Evolutionary conservation across 2,888 invertebrate genomes (phyloP), one percentile per base, ranked within the genome.

Genomic region (Ferrisia virgata): DNA sequence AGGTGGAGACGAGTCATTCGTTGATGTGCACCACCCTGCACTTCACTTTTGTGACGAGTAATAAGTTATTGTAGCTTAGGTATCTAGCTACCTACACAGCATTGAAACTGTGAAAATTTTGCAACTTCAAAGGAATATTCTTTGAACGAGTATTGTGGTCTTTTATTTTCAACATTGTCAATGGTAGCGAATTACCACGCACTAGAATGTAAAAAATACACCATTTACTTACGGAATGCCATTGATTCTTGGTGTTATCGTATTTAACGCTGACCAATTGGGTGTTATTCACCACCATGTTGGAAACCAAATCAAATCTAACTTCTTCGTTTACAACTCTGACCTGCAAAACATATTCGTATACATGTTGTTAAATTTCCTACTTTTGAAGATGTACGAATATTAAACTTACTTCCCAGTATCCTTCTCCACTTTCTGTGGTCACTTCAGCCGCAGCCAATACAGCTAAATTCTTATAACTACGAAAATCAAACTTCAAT

Each of bases 401-500:
- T 53, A 18, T 11, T 6, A 47, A 82, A 87, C 88, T 90, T 90
- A 94, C 94, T 92, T 96, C 96, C 96, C 96, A 96, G 89, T 94
- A 95, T 86, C 96, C 94, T 88, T 91, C 91, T 25, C 85, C 81
- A 53, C 72, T 85, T 31, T 85, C 93, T 82, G 93, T 92, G 87
- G 91, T 91, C 78, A 95, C 93, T 88, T 94, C 94, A 87, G 95
- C 95, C 85, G 95, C 95, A 83, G 96, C 96, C 86, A 96, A 90
- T 76, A 96, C 94, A 39, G 95, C 96, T 89, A 94, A 92, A 86
- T 93, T 93, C 87, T 94, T 93, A 87, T 93, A 94, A 85, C 94
- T 95, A 89, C 95, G 96, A 89, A 96, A 96, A 89, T 95, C 94
- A 89, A 96, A 95, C 88, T 93, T 93, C 86, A 96, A 90, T 88